A percentile compares a stretch with the other conserved stretches of the same genome.
Conservation (phyloP, 2,797 vertebrate genomes). For the Steatocranus sp. region DNA sequence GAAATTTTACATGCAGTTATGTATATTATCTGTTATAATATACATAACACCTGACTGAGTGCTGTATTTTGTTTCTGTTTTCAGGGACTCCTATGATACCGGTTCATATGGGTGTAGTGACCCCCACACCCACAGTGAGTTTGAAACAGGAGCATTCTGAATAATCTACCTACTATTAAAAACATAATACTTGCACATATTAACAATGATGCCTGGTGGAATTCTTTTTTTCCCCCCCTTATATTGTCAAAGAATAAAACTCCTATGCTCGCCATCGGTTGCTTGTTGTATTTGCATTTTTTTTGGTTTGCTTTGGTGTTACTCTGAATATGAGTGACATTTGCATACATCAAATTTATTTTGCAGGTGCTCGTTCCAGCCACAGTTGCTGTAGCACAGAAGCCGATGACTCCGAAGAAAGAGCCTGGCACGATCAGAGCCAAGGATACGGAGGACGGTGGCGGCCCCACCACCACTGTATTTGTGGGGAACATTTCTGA, state of each 20-base stretch:
- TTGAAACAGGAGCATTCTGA: background rate
- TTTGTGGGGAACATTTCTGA: conserved; percentile 99
- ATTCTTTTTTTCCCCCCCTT: background rate
- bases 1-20: background rate
- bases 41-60: background rate
- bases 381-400: conserved; percentile 87
- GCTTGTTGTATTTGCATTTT: background rate
- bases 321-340: background rate
- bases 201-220: background rate
- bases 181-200: background rate
- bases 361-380: conserved; percentile 86
- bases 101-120: conserved; percentile 97
- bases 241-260: background rate
- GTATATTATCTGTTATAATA: background rate
- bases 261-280: accelerated
- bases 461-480: conserved; percentile 94
- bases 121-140: conserved; percentile 86
- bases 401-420: conserved; percentile 83
- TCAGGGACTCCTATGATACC: conserved; percentile 97
- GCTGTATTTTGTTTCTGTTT: conserved; percentile 1
- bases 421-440: conserved; percentile 76
- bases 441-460: conserved; percentile 85
- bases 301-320: no score
- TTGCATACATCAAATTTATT: background rate
- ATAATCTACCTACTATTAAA: background rate